phyloP scores from a whole-genome alignment of 2,888 invertebrate species.

The Pristionchus entomophagus region DNA sequence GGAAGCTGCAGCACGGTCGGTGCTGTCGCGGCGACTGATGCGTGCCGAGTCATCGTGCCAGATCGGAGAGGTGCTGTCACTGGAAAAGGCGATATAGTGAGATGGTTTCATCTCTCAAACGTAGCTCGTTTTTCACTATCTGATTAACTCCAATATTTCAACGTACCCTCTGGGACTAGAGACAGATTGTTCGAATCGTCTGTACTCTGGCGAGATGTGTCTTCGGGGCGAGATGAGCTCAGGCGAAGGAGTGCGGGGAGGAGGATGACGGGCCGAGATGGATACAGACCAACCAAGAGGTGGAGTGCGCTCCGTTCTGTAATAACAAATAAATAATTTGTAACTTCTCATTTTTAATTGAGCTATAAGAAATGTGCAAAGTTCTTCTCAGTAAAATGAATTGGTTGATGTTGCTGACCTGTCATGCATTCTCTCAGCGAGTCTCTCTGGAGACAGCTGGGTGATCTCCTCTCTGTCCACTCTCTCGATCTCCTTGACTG shows the following conservation, averaged over 20 bases:
- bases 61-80: conserved; percentile 7
- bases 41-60: conserved; percentile 38
- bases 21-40: conserved; percentile 5
- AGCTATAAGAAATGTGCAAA: background rate
- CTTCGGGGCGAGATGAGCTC: background rate
- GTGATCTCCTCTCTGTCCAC: conserved; percentile 3
- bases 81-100: background rate
- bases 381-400: background rate
- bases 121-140: no score
- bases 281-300: conserved; percentile 44
- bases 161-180: conserved; percentile 3
- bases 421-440: background rate
- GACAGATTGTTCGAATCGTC: conserved; percentile 13
- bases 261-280: conserved; percentile 46
- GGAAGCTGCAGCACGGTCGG: background rate
- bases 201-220: conserved; percentile 32
- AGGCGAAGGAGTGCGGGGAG: conserved; percentile 42
- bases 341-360: background rate
- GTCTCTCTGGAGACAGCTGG: background rate
- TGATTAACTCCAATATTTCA: no score
- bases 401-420: background rate
- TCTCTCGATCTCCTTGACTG: background rate
- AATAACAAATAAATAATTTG: background rate
- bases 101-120: background rate
- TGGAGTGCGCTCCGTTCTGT: background rate